phyloP scores from a whole-genome alignment of 1,140 invertebrate species.

The Hylyphantes graminicola region DNA sequence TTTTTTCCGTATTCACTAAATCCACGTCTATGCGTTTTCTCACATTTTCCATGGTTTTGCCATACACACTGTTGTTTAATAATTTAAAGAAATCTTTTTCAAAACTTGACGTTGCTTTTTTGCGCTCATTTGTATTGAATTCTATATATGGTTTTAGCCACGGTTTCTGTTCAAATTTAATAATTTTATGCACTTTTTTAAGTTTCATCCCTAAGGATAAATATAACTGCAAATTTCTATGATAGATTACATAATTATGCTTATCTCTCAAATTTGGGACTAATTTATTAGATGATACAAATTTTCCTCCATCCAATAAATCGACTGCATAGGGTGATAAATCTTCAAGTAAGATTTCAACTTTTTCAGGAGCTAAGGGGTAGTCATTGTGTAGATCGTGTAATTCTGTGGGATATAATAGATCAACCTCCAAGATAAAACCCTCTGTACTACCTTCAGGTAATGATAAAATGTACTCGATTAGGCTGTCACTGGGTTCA shows the following conservation, averaged over 20 bases:
- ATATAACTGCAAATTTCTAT: too few species aligned
- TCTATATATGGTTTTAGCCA: too few species aligned
- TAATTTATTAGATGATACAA: conserved; percentile 69
- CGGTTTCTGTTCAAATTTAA: conserved; percentile 28
- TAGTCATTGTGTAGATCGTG: conserved; percentile 67
- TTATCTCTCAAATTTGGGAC: too few species aligned
- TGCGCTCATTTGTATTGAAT: conserved; percentile 16
- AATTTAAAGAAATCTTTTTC: conserved; percentile 64
- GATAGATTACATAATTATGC: too few species aligned
- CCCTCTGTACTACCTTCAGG: conserved; percentile 32
- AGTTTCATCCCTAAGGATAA: too few species aligned
- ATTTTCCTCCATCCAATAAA: conserved; percentile 69
- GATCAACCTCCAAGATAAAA: conserved; percentile 64
- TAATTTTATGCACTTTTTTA: conserved; percentile 14
- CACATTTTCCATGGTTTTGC: conserved; percentile 71
- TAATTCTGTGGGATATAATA: conserved; percentile 63
- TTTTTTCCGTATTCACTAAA: conserved; percentile 65
- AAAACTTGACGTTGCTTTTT: conserved; percentile 63
- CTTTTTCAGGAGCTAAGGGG: conserved; percentile 67
- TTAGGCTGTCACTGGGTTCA: background rate
- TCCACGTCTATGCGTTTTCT: conserved; percentile 66
- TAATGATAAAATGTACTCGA: too few species aligned
- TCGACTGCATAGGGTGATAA: conserved; percentile 61
- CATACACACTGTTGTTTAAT: conserved; percentile 64
- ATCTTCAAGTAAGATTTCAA: background rate